Percentiles rank a stretch among this genome's conserved stretches.
phyloP scores from a whole-genome alignment of 2,797 vertebrate species.

The Salarias fasciatus region DNA sequence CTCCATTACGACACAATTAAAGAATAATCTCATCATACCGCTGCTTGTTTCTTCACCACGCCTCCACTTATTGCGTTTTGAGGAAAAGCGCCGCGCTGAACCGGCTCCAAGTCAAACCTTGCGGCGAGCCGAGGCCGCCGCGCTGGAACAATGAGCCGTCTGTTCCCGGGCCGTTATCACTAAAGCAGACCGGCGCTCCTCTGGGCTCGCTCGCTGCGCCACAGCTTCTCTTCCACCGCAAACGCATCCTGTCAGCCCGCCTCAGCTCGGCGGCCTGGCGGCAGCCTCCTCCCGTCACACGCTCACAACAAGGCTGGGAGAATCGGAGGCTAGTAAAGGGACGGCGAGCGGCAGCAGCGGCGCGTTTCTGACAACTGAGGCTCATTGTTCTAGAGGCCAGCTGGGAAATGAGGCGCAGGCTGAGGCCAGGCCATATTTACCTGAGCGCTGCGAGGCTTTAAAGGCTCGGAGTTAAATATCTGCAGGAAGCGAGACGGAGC shows the following conservation, averaged over 20 bases:
- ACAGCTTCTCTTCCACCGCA: conserved; percentile 56
- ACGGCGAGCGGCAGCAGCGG: conserved; percentile 15
- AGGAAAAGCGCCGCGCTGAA: conserved; percentile 18
- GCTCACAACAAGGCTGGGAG: conserved; percentile 27
- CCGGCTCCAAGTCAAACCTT: conserved; percentile 64
- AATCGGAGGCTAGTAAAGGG: conserved; percentile 37
- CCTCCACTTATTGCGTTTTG: conserved; percentile 3
- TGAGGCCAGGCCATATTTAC: conserved; percentile 4
- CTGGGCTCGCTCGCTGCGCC: conserved; percentile 59
- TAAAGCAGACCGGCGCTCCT: conserved; percentile 61
- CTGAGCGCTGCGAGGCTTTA: conserved; percentile 20
- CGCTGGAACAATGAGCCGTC: conserved; percentile 76
- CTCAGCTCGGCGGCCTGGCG: conserved; percentile 19
- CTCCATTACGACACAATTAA: too few relatives aligned
- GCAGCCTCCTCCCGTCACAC: conserved; percentile 29
- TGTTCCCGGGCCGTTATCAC: conserved; percentile 68
- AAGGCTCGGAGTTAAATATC: conserved; percentile 16
- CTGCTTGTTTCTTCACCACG: conserved; percentile 20
- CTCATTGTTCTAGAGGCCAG: conserved; percentile 35
- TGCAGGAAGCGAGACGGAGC: conserved; percentile 2
- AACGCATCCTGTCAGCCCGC: conserved; percentile 44
- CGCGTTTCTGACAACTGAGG: conserved; percentile 28
- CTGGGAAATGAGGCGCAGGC: conserved; percentile 18
- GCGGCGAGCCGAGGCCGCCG: conserved; percentile 42
- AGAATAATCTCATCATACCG: conserved; percentile 10